Conservation (phyloP, 2,113 vertebrate genomes). For the Alouatta palliata region DNA sequence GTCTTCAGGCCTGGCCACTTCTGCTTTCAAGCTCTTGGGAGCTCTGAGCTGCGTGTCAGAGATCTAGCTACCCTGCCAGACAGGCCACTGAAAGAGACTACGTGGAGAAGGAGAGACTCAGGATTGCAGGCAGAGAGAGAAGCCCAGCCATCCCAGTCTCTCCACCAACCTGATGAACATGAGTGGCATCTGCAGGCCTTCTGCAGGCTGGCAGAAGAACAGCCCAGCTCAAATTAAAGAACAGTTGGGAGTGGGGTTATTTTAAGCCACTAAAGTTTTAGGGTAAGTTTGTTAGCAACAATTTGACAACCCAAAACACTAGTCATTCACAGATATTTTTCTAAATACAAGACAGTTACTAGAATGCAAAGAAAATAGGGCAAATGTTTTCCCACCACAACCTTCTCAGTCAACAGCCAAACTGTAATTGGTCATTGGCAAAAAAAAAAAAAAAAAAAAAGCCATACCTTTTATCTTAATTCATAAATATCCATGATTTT, state of each 20-base stretch:
- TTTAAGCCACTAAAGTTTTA: neutral
- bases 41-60: neutral
- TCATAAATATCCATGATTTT: neutral
- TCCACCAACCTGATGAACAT: neutral
- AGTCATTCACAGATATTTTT: neutral
- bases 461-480: constrained; percentile 63
- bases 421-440: constrained; percentile 27
- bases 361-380: constrained; percentile 54
- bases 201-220: neutral
- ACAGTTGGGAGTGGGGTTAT: neutral
- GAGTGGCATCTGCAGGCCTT: too few species aligned
- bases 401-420: constrained; percentile 56
- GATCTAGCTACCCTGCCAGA: neutral
- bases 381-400: neutral
- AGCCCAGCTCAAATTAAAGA: neutral
- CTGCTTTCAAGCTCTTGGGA: neutral
- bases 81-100: neutral
- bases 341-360: constrained; percentile 9
- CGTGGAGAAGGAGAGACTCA: neutral
- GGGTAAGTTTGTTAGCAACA: constrained; percentile 5
- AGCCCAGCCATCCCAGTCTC: neutral
- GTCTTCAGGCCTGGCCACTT: neutral
- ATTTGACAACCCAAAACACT: neutral
- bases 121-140: neutral
- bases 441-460: constrained; percentile 54